These are phyloP conservation scores for Myzus persicae DNA, from an alignment of 1,140 invertebrate species.

Conservation along the genomic window DNA sequence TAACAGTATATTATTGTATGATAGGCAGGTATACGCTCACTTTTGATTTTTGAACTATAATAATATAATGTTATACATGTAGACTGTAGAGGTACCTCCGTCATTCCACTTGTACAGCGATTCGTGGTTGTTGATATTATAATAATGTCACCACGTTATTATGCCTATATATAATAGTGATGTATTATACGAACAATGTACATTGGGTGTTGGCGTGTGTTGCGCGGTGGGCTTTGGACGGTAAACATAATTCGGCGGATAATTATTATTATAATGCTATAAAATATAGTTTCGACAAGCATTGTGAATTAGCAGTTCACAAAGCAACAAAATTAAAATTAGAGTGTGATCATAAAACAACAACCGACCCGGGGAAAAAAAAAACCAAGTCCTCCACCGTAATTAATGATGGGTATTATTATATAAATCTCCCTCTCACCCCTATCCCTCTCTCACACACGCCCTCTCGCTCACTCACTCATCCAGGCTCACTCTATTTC, in stretches of 20 bases:
- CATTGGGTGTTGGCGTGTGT: background rate
- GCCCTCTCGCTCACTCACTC: background rate
- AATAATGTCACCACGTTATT: background rate
- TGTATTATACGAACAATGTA: background rate
- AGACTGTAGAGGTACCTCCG: too few species aligned
- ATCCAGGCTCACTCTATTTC: too few species aligned
- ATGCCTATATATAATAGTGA: background rate
- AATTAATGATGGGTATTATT: constrained; percentile 39
- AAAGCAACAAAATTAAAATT: constrained; percentile 40
- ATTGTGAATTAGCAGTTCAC: constrained; percentile 35
- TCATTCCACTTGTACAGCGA: too few species aligned
- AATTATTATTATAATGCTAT: background rate
- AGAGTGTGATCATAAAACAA: constrained; percentile 10
- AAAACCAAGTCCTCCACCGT: background rate
- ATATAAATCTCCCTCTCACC: background rate
- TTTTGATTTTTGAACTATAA: background rate
- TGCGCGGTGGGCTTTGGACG: background rate
- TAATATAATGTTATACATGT: background rate
- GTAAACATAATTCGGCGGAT: background rate
- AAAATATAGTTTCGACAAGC: constrained; percentile 14
- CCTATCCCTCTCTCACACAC: background rate
- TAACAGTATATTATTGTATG: background rate
- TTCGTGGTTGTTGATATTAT: background rate
- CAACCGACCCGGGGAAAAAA: background rate
- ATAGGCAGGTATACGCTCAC: background rate